A percentile compares a stretch with the other conserved stretches of the same genome.
Evolutionary conservation across 1,140 invertebrate genomes (phyloP).

Genomic region (Drosophila orena): DNA sequence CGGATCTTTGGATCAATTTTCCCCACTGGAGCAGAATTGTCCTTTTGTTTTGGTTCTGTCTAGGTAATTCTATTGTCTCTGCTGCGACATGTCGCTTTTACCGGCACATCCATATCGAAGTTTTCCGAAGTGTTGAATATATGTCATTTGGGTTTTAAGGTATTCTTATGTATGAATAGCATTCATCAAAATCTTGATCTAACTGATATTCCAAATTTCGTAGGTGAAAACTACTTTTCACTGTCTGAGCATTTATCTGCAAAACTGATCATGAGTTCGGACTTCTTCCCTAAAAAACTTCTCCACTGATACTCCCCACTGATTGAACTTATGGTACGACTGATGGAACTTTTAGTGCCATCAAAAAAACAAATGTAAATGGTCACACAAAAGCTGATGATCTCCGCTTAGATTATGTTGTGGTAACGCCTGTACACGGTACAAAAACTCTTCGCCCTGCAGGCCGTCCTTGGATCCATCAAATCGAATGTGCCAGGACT

Average conservation of each 20-base stretch:
- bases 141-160: no score
- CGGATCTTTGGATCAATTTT: no score
- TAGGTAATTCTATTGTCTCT: no score
- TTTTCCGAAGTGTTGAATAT: no score
- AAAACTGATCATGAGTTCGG: background rate
- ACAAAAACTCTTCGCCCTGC: background rate
- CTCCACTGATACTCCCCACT: constrained; percentile 4
- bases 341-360: background rate
- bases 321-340: background rate
- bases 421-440: background rate
- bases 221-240: no score
- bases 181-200: no score
- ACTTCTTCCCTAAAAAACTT: background rate
- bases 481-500: background rate
- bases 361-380: background rate
- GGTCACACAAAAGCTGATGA: background rate
- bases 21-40: no score
- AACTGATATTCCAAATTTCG: no score
- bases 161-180: no score
- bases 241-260: background rate
- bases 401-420: background rate
- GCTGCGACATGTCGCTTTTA: no score
- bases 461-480: background rate
- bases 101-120: no score
- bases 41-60: no score